Evolutionary conservation across 1,140 invertebrate species (phyloP).

Genomic region (Hypsibius dujardini): DNA sequence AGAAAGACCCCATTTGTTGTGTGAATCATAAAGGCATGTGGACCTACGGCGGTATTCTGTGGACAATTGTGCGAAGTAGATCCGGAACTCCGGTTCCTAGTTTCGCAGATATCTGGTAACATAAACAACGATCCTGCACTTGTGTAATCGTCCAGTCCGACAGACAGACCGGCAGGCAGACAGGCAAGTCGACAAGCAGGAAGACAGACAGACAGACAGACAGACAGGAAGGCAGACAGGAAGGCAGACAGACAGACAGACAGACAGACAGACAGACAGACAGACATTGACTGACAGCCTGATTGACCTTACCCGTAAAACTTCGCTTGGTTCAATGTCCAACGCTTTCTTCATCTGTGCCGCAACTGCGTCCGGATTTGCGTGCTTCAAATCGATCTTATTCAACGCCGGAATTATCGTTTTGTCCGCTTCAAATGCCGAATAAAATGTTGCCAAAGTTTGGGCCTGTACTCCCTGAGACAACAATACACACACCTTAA

Average conservation of each 20-base stretch:
- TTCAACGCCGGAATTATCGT: conserved; percentile 80
- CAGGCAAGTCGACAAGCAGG: no score
- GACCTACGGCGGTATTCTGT: conserved; percentile 48
- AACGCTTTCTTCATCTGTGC: conserved; percentile 66
- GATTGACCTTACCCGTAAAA: conserved; percentile 41
- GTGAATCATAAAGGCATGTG: no score
- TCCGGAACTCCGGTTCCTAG: conserved; percentile 56
- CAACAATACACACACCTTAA: conserved; percentile 17
- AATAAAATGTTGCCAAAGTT: conserved; percentile 86
- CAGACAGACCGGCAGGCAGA: no score
- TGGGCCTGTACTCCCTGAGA: conserved; percentile 73
- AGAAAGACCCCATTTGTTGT: no score
- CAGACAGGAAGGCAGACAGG: no score
- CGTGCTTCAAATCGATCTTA: conserved; percentile 84
- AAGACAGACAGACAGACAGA: no score
- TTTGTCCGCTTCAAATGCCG: conserved; percentile 65
- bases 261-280: no score
- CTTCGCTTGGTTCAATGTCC: conserved; percentile 50
- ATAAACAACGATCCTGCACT: no score
- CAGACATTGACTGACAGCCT: conserved; percentile 23
- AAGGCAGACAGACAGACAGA: no score
- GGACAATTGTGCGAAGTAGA: conserved; percentile 56
- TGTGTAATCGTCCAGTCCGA: no score
- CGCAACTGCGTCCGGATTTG: conserved; percentile 59
- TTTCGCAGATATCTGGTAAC: conserved; percentile 52